Evolutionary conservation across 2,113 vertebrate genomes (phyloP), one percentile per base, ranked within the genome.

Genomic region (Emydura subglobosa): DNA sequence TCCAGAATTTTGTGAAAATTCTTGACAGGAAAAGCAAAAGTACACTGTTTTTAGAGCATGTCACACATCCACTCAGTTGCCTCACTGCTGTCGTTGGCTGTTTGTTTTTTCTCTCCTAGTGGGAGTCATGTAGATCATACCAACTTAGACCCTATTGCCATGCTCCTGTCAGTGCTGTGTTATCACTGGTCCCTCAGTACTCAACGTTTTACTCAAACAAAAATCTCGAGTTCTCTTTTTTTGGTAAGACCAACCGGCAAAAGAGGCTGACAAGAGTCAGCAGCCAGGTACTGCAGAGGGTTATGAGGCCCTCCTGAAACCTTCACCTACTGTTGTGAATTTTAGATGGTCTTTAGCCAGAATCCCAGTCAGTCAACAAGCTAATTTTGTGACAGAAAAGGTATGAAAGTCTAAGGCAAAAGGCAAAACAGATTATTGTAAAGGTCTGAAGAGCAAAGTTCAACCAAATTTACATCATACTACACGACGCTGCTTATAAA

Each of bases 401-500:
- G 72, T 79, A 94, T 95, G 65, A 85, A 82, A 83, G 59, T 95
- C 90, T 85, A 93, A 72, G 82, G 79, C 88, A 95, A 92, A 93
- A 72, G 82, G 79, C 88, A 95, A 92, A 97, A 93, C 82, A 89
- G 39, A 88, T 83, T 31, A 39, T 94, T 93, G 89, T 81, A 92
- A 39, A 92, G 68, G n/a, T 95, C 74, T 47, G 93, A 68, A 97
- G 78, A 96, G 82, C 68, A 93, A 96, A 96, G 92, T 94, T 91
- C 44, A 95, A 93, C 57, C 88, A 92, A 93, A 61, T 90, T 93
- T 96, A 97, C 86, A 85, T 94, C 79, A 59, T 94, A 93, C 86
- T 95, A 82, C 65, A 97, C 93, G 92, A 91, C 84, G 94, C 87
- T 89, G 89, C 57, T 95, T 97, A 95, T 91, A 97, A 97, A 96